phyloP scores from a whole-genome alignment of 2,797 vertebrate genomes.

The Petrocephalus schoutedeni region DNA sequence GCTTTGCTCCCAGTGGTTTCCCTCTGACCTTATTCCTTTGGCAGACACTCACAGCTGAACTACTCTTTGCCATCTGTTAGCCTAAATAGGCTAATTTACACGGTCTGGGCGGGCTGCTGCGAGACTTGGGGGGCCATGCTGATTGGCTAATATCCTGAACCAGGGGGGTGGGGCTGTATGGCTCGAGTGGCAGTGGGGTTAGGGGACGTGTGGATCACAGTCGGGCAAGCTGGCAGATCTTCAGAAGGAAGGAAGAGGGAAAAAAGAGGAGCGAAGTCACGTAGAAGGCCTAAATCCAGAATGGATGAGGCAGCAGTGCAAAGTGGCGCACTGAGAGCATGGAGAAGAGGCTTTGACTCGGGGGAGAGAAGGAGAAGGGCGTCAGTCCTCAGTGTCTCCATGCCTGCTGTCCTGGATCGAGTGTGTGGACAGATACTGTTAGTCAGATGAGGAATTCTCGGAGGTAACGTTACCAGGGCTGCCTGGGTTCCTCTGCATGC shows the following conservation, averaged over 20 bases:
- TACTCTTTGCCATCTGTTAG: constrained; percentile 40
- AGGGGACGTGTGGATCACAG: constrained; percentile 32
- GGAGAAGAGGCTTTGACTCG: constrained; percentile 8
- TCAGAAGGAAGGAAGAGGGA: constrained; percentile 20
- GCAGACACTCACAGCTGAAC: constrained; percentile 26
- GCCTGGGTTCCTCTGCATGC: constrained; percentile 11
- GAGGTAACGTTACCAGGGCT: constrained; percentile 18
- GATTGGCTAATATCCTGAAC: constrained; percentile 37
- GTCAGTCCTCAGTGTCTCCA: constrained; percentile 26
- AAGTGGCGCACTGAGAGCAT: constrained; percentile 48
- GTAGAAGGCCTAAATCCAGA: constrained; percentile 52
- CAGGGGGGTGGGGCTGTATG: constrained; percentile 25
- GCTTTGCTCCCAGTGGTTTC: constrained; percentile 5
- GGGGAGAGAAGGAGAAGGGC: constrained; percentile 19
- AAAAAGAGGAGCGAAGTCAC: constrained; percentile 40
- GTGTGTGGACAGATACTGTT: constrained; percentile 11
- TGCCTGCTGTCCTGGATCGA: constrained; percentile 36
- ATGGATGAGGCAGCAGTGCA: constrained; percentile 47
- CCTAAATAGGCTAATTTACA: constrained; percentile 33
- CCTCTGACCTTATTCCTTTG: constrained; percentile 30
- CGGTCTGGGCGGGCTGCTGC: background rate
- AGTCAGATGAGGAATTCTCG: constrained; percentile 10
- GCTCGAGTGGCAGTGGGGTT: constrained; percentile 33
- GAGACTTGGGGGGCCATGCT: constrained; percentile 7
- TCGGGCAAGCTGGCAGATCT: constrained; percentile 33